A percentile compares a stretch with the other conserved stretches of the same genome.
Conservation (phyloP, 2,113 vertebrate species). For the Odontophorus gujanensis region DNA sequence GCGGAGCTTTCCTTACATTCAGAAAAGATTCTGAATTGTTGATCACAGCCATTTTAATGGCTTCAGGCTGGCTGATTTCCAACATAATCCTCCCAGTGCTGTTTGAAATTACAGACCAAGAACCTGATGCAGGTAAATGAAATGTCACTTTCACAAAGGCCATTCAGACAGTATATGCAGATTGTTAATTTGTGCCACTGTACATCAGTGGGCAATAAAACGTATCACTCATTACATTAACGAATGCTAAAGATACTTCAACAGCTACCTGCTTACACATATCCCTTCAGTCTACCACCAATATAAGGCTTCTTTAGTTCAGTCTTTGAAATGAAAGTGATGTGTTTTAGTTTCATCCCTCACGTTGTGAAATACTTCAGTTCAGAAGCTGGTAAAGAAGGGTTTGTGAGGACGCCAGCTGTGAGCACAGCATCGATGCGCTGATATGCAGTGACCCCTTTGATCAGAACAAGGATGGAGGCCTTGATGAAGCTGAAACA, state of each 20-base stretch:
- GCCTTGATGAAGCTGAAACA: neutral
- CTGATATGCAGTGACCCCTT: neutral
- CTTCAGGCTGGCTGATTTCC: slow-evolving; percentile 79
- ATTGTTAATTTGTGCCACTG: slow-evolving; percentile 51
- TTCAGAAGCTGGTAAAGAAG: neutral
- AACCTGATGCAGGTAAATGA: slow-evolving; percentile 75
- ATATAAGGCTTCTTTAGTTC: neutral
- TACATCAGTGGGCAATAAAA: slow-evolving; percentile 46
- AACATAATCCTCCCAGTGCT: slow-evolving; percentile 73
- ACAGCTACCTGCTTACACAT: slow-evolving; percentile 39
- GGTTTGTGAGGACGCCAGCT: neutral
- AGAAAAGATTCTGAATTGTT: slow-evolving; percentile 82
- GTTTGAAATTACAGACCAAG: slow-evolving; percentile 75
- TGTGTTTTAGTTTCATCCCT: neutral
- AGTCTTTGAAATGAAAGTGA: slow-evolving; percentile 2
- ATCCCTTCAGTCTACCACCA: neutral
- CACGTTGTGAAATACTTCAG: neutral
- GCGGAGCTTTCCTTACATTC: slow-evolving; percentile 77
- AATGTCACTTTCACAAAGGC: slow-evolving; percentile 74
- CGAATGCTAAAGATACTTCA: slow-evolving; percentile 24
- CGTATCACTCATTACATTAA: slow-evolving; percentile 24
- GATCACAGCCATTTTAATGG: slow-evolving; percentile 80
- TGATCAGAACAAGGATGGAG: neutral
- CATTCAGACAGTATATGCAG: slow-evolving; percentile 23
- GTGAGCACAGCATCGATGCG: neutral